Conservation (phyloP, 2,797 vertebrate species). For the Hozukius guyotensis region DNA sequence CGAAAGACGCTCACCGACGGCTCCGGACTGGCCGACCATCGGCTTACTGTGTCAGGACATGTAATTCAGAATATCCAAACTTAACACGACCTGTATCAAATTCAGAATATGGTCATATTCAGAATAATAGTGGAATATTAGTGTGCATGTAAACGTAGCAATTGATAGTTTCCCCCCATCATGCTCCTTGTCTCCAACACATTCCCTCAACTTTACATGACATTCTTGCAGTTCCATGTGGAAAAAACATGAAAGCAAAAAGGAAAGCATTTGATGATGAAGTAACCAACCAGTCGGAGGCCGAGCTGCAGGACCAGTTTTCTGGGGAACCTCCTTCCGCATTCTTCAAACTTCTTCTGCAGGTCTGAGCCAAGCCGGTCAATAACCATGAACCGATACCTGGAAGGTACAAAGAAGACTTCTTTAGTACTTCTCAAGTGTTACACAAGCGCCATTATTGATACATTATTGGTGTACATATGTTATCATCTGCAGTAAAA, state of each 20-base stretch:
- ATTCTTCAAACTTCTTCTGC: conserved; percentile 93
- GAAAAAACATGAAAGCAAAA: neutral
- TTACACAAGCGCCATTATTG: neutral
- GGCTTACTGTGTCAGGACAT: too few species aligned
- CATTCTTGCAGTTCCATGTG: neutral
- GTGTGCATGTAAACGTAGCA: too few species aligned
- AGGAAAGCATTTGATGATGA: neutral
- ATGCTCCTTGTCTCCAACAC: neutral
- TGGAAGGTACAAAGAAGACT: conserved; percentile 17
- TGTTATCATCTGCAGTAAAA: neutral
- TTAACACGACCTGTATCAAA: too few species aligned
- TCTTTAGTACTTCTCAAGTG: neutral
- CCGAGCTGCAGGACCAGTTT: conserved; percentile 94
- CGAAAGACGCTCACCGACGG: too few species aligned
- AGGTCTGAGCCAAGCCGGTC: conserved; percentile 94
- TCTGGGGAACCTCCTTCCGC: conserved; percentile 86
- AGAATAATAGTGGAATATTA: too few species aligned
- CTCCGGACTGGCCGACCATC: too few species aligned
- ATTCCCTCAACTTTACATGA: neutral
- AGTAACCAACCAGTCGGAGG: conserved; percentile 89
- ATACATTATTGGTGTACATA: neutral
- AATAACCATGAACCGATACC: conserved; percentile 97
- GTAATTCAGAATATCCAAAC: too few species aligned
- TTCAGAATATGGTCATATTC: too few species aligned
- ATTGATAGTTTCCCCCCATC: too few species aligned